Evolutionary conservation across 2,888 invertebrate genomes (phyloP).

Genomic region (Dermolepida albohirtum): DNA sequence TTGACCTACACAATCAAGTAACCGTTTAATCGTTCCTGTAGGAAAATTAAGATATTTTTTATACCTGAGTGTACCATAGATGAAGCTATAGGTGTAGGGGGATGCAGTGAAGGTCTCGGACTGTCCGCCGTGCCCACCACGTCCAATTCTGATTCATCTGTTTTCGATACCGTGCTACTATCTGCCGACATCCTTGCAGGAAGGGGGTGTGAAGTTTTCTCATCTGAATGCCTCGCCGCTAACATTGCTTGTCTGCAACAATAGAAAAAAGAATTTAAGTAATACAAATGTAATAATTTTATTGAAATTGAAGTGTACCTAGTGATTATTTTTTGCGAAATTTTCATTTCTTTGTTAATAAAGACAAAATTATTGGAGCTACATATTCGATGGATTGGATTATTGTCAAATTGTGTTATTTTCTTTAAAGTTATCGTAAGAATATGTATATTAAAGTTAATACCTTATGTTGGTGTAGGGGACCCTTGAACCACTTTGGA

Average conservation of each 20-base stretch:
- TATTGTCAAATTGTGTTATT: background rate
- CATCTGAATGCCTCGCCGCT: conserved; percentile 68
- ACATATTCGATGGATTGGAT: background rate
- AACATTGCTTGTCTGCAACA: conserved; percentile 81
- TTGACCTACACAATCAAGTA: conserved; percentile 67
- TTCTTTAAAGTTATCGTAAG: background rate
- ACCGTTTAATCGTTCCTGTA: background rate
- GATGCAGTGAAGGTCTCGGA: conserved; percentile 74
- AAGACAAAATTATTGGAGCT: background rate
- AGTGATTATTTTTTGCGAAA: background rate
- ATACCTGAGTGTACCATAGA: conserved; percentile 60
- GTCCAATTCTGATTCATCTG: conserved; percentile 88
- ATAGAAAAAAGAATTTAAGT: conserved; percentile 26
- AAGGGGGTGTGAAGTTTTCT: conserved; percentile 67
- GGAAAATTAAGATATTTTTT: background rate
- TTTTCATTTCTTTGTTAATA: no score
- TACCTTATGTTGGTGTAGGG: conserved; percentile 44
- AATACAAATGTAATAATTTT: no score
- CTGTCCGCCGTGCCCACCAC: conserved; percentile 90
- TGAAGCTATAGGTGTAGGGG: conserved; percentile 59
- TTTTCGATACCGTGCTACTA: conserved; percentile 70
- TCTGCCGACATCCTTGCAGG: conserved; percentile 66
- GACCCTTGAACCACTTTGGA: conserved; percentile 43
- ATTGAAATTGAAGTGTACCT: background rate
- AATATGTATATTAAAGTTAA: conserved; percentile 18